Conservation (phyloP, 1,140 invertebrate species). For the Rhyacophila brunnea region DNA sequence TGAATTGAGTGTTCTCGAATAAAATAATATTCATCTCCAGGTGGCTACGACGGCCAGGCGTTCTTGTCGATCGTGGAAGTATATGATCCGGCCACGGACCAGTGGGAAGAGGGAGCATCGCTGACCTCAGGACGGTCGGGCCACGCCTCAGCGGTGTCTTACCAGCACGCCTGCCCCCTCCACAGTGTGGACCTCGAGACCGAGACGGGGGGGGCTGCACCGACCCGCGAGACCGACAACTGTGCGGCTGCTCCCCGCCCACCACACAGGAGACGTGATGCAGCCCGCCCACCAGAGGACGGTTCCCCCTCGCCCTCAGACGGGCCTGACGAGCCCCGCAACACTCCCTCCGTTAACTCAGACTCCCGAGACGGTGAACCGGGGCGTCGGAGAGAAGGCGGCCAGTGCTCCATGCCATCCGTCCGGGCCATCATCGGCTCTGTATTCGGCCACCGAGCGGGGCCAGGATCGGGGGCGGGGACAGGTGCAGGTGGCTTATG, state of each 20-base stretch:
- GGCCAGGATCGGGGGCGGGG: too few relatives aligned
- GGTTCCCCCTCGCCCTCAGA: too few relatives aligned
- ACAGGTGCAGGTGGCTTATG: conserved; percentile 28
- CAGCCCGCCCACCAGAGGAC: too few relatives aligned
- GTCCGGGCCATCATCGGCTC: neutral
- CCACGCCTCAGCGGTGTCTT: conserved; percentile 85
- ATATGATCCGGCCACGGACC: conserved; percentile 74
- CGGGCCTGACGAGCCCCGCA: neutral
- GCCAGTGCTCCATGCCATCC: neutral
- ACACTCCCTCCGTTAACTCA: neutral
- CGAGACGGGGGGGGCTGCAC: conserved; percentile 22
- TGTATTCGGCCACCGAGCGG: conserved; percentile 8
- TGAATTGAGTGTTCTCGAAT: too few relatives aligned
- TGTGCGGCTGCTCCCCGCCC: neutral
- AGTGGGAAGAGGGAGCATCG: conserved; percentile 72
- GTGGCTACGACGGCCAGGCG: conserved; percentile 81
- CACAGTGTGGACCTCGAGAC: conserved; percentile 51
- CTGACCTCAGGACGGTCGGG: conserved; percentile 86
- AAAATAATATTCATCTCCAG: conserved; percentile 48
- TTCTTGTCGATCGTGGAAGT: conserved; percentile 84
- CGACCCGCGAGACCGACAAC: neutral
- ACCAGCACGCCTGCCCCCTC: conserved; percentile 61
- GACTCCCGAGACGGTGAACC: neutral
- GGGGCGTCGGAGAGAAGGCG: neutral
- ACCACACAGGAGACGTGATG: neutral